A percentile compares a stretch with the other conserved stretches of the same genome.
These are phyloP conservation scores for Anser cygnoides DNA, from an alignment of 2,113 vertebrate species.

Conservation along the genomic window DNA sequence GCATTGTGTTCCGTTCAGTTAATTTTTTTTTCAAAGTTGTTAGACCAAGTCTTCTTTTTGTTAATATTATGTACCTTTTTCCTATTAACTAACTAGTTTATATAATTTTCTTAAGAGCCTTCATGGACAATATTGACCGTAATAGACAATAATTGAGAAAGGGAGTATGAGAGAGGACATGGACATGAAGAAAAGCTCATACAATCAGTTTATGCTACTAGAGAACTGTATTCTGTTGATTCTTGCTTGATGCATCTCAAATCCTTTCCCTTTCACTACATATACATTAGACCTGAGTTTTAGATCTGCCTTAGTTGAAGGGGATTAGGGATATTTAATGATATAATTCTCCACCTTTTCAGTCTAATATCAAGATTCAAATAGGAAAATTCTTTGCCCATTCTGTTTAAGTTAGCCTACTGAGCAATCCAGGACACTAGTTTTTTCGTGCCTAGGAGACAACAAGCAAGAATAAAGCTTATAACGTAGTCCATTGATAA, in stretches of 20 bases:
- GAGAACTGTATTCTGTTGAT: not conserved
- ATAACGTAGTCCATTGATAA: not conserved
- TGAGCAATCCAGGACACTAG: not conserved
- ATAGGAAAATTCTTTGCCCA: not conserved
- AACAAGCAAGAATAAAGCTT: not conserved
- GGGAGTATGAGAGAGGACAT: not conserved
- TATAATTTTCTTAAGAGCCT: not conserved
- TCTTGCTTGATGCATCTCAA: not conserved
- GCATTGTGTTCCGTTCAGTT: not conserved
- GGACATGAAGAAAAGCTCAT: not conserved
- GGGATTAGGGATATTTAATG: not conserved
- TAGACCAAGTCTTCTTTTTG: not conserved
- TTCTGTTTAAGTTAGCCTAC: not conserved
- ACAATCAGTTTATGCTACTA: not conserved
- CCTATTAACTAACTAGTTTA: not conserved
- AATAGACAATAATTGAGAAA: not conserved
- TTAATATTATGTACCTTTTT: not conserved
- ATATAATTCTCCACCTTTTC: not conserved
- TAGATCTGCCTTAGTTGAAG: not conserved
- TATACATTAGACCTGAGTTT: not conserved
- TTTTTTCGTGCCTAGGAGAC: not conserved
- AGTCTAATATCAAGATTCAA: not conserved
- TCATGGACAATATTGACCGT: not conserved
- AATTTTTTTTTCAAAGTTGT: not conserved
- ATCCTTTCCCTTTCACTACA: not conserved